Evolutionary conservation across 2,888 invertebrate species (phyloP).

Genomic region (Dryocosmus kuriphilus): DNA sequence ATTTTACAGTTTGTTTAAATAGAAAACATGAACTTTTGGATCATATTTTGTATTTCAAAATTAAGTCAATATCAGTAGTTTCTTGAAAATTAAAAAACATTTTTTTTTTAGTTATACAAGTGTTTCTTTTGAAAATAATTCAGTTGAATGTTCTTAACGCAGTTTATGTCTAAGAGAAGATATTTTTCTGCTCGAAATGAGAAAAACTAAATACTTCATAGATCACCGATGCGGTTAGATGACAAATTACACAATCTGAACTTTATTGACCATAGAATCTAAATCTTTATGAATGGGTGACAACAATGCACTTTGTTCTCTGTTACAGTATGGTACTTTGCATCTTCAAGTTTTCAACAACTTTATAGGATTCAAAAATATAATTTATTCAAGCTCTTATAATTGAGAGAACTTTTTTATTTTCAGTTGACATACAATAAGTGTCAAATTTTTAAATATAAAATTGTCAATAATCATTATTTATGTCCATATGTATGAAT

Average conservation of each 20-base stretch:
- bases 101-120: no score
- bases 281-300: slow-evolving; percentile 6
- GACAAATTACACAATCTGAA: slow-evolving; percentile 6
- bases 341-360: not conserved
- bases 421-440: no score
- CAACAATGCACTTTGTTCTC: slow-evolving; percentile 17
- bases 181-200: not conserved
- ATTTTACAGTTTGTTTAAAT: no score
- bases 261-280: not conserved
- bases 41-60: no score
- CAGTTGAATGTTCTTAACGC: not conserved
- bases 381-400: not conserved
- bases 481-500: no score
- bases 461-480: no score
- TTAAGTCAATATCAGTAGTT: no score
- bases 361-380: slow-evolving; percentile 8
- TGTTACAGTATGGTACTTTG: not conserved
- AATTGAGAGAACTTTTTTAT: not conserved
- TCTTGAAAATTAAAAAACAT: no score
- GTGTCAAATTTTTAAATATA: no score
- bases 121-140: no score
- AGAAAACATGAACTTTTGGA: no score
- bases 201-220: not conserved
- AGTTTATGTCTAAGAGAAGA: not conserved
- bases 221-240: not conserved